Evolutionary conservation across 2,888 invertebrate species (phyloP), one percentile per base, ranked within the genome.

Genomic region (Stenoptilia bipunctidactyla): DNA sequence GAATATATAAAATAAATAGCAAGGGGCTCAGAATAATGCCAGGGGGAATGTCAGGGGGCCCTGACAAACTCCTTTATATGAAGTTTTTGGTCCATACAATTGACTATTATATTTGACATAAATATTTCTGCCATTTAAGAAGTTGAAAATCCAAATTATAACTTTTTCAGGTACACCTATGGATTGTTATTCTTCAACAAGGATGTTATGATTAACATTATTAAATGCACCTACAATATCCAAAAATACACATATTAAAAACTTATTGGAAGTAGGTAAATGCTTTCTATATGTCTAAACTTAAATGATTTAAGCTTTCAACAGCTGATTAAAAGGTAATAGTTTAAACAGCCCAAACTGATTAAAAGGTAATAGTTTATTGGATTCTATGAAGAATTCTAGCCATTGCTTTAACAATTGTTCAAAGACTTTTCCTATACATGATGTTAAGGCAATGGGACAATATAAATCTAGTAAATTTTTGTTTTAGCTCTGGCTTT

Each of bases 361-460:
- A 20, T 20, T 20, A 20, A 20, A 20, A 8, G 20, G 20, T 20
- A 20, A 20, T 20, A 20, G 3, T 20, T 20, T 20, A 20, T 20
- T 20, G 4, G 20, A 20, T 8, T 20, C 20, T 20, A 20, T 20
- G 8, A 20, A 20, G 8, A 20, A 20, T 20, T 20, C 20, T 20
- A 20, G 20, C 20, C 20, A 5, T 20, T 20, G 20, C 20, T n/a
- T 44, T 36, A 44, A 36, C 9, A 44, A 30, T 13, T 44, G 43
- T 37, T 46, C 41, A 41, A 46, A 46, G 9, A 44, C 20, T 39
- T 46, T 46, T 4, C 42, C 41, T 5, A 41, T 35, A 41, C 46
- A 44, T 10, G 46, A 44, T 14, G 41, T 44, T 5, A 44, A 36
- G 14, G 46, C 40, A 15, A 45, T 46, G 4, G 46, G 44, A n/a